Evolutionary conservation across 1,140 invertebrate species (phyloP), one percentile per base, ranked within the genome.

Genomic region (Drosophila kanapiae): DNA sequence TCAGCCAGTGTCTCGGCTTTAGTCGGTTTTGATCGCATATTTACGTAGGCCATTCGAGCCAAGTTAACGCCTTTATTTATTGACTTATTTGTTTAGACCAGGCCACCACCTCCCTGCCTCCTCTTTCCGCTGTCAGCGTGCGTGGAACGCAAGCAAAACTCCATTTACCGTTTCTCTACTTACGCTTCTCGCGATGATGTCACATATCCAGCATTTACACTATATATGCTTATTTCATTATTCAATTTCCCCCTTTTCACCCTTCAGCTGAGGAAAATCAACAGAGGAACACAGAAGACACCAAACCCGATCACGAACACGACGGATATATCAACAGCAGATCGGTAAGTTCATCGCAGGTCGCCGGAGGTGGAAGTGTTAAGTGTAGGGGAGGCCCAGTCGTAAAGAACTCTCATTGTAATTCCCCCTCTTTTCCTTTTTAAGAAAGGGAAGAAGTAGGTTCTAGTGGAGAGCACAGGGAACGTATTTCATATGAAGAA

Each of bases 61-160:
- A 88, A 88, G 83, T 87, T 87, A 84, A 87, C 84, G 83, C 83
- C 84, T 87, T 80, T 87, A 87, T 83, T 84, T 87, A 87, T 87
- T 88, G 84, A 87, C 84, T 80, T 87, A 88, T 87, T 88, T 82
- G 79, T 59, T 86, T 69, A 82, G 75, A 87, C 75, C 76, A 70
- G 54, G 40, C 35, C 42, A 38, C 35, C 69, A 58, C 42, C 51
- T 71, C 49, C 47, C 54, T 31, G n/a, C n/a, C n/a, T 35, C 18
- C 47, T 33, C 37, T 35, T 40, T 74, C 18, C 11, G 23, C 35
- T 31, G 51, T 38, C 58, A 43, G 59, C 31, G 38, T 65, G 76
- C 78, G 70, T 83, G 51, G 43, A 42, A 59, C 74, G 76, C 74
- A 85, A 86, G 82, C 76, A 86, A 82, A 80, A 86, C 83, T 80